phyloP scores from a whole-genome alignment of 2,888 invertebrate genomes.

The Drosophila colorata region DNA sequence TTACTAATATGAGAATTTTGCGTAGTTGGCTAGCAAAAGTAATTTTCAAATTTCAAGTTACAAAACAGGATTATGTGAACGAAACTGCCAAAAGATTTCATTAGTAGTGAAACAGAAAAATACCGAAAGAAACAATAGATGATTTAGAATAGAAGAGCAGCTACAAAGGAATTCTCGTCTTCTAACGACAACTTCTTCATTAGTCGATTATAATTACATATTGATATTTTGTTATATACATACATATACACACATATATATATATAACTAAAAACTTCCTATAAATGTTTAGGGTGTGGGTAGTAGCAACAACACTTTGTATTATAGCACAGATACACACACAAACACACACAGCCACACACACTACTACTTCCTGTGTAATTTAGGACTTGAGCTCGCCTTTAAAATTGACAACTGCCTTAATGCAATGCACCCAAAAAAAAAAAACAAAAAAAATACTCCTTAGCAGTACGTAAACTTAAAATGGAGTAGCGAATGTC shows the following conservation, averaged over 20 bases:
- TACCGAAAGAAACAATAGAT: slow-evolving; percentile 10
- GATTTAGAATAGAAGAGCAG: slow-evolving; percentile 33
- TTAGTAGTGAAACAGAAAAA: slow-evolving; percentile 22
- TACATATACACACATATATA: slow-evolving; percentile 25
- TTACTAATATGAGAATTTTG: slow-evolving; percentile 82
- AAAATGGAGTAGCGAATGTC: slow-evolving; percentile 21
- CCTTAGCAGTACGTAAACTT: slow-evolving; percentile 54
- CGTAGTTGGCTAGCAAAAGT: slow-evolving; percentile 48
- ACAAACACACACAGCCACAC: slow-evolving; percentile 40
- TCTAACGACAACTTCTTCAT: slow-evolving; percentile 84
- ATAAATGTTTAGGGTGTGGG: slow-evolving; percentile 79
- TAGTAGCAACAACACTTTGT: slow-evolving; percentile 71
- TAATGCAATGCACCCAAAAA: slow-evolving; percentile 67
- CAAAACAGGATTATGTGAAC: slow-evolving; percentile 30
- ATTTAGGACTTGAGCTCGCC: slow-evolving; percentile 62
- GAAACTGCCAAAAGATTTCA: slow-evolving; percentile 71
- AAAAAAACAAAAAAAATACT: slow-evolving; percentile 56
- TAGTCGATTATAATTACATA: slow-evolving; percentile 78
- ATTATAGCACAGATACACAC: slow-evolving; percentile 73
- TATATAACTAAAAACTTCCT: slow-evolving; percentile 72
- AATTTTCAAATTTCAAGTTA: slow-evolving; percentile 26
- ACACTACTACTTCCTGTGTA: slow-evolving; percentile 65
- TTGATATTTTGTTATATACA: slow-evolving; percentile 53
- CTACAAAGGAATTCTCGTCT: slow-evolving; percentile 82
- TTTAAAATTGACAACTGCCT: slow-evolving; percentile 75